These are phyloP conservation scores for Apodemus agrarius DNA, from an alignment of 2,797 vertebrate species.

Conservation along the genomic window DNA sequence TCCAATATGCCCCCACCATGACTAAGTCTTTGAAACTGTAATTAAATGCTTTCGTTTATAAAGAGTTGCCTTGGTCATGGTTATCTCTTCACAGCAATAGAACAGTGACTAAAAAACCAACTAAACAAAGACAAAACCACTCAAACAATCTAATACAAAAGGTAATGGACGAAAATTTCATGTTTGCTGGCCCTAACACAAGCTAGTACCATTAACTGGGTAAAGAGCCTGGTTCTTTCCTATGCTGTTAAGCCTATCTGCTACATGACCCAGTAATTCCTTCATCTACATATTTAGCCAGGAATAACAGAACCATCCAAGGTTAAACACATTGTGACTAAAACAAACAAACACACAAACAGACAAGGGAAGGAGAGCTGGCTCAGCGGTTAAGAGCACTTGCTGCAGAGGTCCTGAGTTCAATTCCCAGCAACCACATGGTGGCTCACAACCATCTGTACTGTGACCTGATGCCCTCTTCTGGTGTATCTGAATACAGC, in stretches of 20 bases:
- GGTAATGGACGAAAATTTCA: not conserved
- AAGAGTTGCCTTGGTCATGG: not conserved
- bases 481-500: too few species aligned
- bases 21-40: not conserved
- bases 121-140: not conserved
- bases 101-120: not conserved
- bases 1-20: not conserved
- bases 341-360: not conserved
- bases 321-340: not conserved
- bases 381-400: too few species aligned
- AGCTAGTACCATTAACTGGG: not conserved
- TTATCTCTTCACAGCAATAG: not conserved
- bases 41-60: not conserved
- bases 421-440: not conserved
- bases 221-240: not conserved
- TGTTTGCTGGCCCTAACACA: not conserved
- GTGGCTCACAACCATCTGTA: not conserved
- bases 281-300: not conserved
- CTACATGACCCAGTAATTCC: not conserved
- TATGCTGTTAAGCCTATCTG: not conserved
- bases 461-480: too few species aligned
- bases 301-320: not conserved
- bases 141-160: not conserved
- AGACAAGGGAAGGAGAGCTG: not conserved
- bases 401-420: not conserved